A percentile compares a stretch with the other conserved stretches of the same genome.
These are phyloP conservation scores for Meleagris gallopavo DNA, from an alignment of 2,113 vertebrate species.

Conservation along the genomic window DNA sequence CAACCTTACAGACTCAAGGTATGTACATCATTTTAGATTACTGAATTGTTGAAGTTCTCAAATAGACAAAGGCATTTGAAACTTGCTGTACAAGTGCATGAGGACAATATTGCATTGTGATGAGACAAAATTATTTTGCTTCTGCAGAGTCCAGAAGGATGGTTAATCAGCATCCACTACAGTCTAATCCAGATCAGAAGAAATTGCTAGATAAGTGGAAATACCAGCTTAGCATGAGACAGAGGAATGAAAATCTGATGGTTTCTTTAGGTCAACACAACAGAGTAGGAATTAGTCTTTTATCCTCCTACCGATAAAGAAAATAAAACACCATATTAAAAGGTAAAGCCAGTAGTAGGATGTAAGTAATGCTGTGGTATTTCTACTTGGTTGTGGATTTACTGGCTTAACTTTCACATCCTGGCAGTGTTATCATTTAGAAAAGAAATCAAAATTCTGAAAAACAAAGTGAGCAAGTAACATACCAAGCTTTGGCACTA, in stretches of 20 bases:
- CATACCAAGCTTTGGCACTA: not conserved
- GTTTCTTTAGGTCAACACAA: not conserved
- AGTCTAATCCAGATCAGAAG: not conserved
- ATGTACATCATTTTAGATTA: not conserved
- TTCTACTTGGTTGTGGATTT: not conserved
- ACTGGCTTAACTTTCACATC: not conserved
- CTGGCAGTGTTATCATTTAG: not conserved
- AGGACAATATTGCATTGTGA: not conserved
- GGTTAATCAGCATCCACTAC: not conserved
- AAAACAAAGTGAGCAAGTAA: not conserved
- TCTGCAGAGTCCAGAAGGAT: not conserved
- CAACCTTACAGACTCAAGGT: not conserved
- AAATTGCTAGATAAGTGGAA: not conserved
- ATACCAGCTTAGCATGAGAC: not conserved
- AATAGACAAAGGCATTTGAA: not conserved
- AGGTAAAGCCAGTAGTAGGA: not conserved
- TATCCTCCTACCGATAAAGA: not conserved
- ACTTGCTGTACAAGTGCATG: not conserved
- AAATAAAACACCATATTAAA: not conserved
- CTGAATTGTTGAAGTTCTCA: not conserved
- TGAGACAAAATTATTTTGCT: not conserved
- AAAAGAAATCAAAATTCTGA: not conserved
- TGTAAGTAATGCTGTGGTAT: fast-evolving
- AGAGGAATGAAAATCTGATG: not conserved
- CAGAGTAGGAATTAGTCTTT: not conserved